phyloP scores from a whole-genome alignment of 2,113 vertebrate species.

The Dipodomys spectabilis region DNA sequence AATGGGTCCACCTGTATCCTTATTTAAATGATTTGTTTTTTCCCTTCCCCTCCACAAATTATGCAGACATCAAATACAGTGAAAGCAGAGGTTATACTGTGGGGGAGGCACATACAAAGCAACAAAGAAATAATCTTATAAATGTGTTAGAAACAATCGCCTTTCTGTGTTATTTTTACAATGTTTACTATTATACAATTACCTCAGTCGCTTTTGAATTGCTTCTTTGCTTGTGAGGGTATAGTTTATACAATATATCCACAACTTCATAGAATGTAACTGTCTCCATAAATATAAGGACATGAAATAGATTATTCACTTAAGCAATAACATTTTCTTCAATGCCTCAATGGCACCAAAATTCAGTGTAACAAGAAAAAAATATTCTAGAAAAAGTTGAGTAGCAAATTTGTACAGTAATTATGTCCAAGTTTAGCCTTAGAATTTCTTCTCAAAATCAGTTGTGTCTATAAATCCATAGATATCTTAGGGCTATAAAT shows the following conservation, averaged over 20 bases:
- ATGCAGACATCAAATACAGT: too few species aligned
- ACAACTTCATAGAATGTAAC: neutral
- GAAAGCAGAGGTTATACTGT: too few species aligned
- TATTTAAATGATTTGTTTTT: too few species aligned
- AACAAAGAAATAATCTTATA: too few species aligned
- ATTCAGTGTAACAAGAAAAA: neutral
- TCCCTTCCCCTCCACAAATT: too few species aligned
- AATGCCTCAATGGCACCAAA: neutral
- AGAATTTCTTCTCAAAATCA: neutral
- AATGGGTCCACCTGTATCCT: too few species aligned
- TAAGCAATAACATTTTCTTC: fast-evolving
- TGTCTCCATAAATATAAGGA: neutral
- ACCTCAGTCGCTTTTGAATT: neutral
- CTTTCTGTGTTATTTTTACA: too few species aligned
- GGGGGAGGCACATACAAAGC: too few species aligned
- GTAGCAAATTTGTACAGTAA: neutral
- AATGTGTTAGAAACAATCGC: too few species aligned
- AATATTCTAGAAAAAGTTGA: neutral
- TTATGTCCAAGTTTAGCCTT: neutral
- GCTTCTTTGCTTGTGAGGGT: too few species aligned
- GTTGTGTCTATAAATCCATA: neutral
- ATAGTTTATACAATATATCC: too few species aligned
- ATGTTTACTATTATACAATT: neutral
- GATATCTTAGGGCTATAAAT: neutral
- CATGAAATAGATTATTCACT: neutral